A percentile compares a stretch with the other conserved stretches of the same genome.
Evolutionary conservation across 2,797 vertebrate species (phyloP).

Genomic region (Myioborus melanocephalus): DNA sequence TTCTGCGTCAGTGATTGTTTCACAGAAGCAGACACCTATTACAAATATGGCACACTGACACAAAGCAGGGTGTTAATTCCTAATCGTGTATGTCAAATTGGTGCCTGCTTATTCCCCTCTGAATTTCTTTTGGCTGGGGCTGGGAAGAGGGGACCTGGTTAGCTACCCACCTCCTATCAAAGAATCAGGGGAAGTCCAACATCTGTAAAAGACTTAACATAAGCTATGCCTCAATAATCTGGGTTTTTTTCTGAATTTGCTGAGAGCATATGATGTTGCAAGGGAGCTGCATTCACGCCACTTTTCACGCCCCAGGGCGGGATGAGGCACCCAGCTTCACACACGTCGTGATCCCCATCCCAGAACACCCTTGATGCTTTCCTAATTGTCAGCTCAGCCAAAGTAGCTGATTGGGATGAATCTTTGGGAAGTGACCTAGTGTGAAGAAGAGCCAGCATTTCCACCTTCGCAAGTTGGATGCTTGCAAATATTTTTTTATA

Average conservation of each 20-base stretch:
- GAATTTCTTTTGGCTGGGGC: background rate
- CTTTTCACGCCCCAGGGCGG: background rate
- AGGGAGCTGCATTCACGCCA: background rate
- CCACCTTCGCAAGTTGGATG: background rate
- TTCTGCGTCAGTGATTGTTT: background rate
- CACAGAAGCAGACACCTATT: background rate
- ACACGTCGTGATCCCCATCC: background rate
- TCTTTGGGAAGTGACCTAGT: slow-evolving; percentile 23
- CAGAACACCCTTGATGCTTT: background rate
- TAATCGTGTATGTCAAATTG: background rate
- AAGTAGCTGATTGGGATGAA: background rate
- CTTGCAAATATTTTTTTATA: background rate
- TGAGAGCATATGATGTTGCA: background rate
- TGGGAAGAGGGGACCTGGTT: background rate
- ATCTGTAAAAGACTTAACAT: background rate
- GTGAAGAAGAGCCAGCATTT: slow-evolving; percentile 13
- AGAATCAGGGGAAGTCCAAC: background rate
- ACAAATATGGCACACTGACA: background rate
- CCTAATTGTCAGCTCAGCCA: background rate
- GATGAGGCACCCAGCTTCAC: background rate
- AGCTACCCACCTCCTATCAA: background rate
- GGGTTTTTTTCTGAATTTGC: background rate
- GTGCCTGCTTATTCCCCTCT: background rate
- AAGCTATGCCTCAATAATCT: background rate
- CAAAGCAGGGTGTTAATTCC: background rate